A percentile compares a stretch with the other conserved stretches of the same genome.
Conservation (phyloP, 1,140 invertebrate species). For the Megalonaias nervosa region DNA sequence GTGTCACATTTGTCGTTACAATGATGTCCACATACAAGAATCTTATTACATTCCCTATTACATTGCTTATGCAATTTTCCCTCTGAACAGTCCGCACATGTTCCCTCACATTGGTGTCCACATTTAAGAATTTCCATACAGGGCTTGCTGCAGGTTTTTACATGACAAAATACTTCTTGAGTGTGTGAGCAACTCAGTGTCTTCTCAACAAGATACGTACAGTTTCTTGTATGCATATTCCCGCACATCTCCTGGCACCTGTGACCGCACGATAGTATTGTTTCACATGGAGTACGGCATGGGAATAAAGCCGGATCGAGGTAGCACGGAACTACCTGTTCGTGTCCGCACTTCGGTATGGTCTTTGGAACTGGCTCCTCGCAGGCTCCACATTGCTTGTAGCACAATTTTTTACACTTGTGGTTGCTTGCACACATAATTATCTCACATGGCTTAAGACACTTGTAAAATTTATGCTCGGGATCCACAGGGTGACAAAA, state of each 20-base stretch:
- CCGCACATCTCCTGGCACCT: constrained; percentile 76
- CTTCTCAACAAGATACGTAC: constrained; percentile 36
- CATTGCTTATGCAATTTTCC: constrained; percentile 76
- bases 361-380: constrained; percentile 33
- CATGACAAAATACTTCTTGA: constrained; percentile 51
- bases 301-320: constrained; percentile 24
- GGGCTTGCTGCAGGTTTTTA: constrained; percentile 41
- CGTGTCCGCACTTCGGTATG: constrained; percentile 42
- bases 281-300: constrained; percentile 39
- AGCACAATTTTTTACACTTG: constrained; percentile 51
- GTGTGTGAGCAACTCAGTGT: constrained; percentile 65
- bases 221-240: constrained; percentile 74
- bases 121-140: constrained; percentile 45
- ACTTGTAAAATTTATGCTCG: constrained; percentile 62
- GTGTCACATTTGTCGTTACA: constrained; percentile 58
- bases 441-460: constrained; percentile 62
- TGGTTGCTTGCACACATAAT: constrained; percentile 47
- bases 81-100: constrained; percentile 72
- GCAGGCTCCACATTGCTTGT: constrained; percentile 55
- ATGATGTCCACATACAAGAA: constrained; percentile 69
- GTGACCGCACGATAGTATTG: constrained; percentile 74
- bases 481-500: constrained; percentile 62
- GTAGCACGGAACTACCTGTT: constrained; percentile 43
- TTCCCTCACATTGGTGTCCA: constrained; percentile 54
- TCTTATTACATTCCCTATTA: constrained; percentile 54